Evolutionary conservation across 2,888 invertebrate species (phyloP).

Genomic region (Papilio demoleus): DNA sequence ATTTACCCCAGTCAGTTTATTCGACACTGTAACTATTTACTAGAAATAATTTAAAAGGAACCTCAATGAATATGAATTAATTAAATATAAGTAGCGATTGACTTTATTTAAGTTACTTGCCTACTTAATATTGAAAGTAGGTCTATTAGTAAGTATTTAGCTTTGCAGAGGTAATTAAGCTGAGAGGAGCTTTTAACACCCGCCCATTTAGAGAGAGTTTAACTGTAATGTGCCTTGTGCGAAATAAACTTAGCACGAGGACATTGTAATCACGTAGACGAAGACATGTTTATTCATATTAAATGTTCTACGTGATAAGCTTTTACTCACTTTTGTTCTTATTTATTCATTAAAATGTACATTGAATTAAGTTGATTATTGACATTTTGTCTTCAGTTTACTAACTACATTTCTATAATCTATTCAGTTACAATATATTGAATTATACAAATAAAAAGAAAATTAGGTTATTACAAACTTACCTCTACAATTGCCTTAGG

Average conservation of each 20-base stretch:
- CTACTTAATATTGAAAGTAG: constrained; percentile 34
- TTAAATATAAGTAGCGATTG: background rate
- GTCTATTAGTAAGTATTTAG: constrained; percentile 33
- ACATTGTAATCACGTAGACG: constrained; percentile 19
- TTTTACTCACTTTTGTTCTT: constrained; percentile 26
- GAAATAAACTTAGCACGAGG: constrained; percentile 31
- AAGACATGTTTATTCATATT: constrained; percentile 32
- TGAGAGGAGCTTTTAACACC: constrained; percentile 36
- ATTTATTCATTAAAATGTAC: constrained; percentile 18
- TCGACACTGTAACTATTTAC: no score
- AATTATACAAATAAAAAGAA: no score
- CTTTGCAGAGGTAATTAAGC: constrained; percentile 37
- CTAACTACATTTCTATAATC: background rate
- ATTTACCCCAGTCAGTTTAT: no score
- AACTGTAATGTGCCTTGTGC: constrained; percentile 35
- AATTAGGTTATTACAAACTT: constrained; percentile 41
- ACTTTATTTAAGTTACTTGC: constrained; percentile 17
- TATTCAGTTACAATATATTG: no score
- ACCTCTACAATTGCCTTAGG: constrained; percentile 81
- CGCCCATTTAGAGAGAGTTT: constrained; percentile 36
- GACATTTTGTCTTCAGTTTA: background rate
- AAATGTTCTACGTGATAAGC: constrained; percentile 32
- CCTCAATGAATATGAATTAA: background rate
- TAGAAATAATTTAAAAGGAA: no score
- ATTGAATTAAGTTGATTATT: background rate